A percentile compares a stretch with the other conserved stretches of the same genome.
Conservation (phyloP, 1,140 invertebrate genomes). For the Paramacrobiotus metropolitanus region DNA sequence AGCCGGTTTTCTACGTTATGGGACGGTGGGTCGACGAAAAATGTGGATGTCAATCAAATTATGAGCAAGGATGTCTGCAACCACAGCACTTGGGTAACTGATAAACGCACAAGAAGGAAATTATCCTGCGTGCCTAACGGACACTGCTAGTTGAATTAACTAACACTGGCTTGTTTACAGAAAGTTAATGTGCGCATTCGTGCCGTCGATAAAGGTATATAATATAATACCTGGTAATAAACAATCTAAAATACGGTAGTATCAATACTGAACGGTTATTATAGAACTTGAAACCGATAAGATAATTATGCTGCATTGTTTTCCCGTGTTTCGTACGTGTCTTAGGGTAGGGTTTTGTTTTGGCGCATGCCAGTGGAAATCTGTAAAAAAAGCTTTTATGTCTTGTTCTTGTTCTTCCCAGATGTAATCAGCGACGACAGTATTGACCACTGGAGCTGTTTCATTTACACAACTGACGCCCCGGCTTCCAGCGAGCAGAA, state of each 20-base stretch:
- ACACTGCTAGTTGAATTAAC: too few species aligned
- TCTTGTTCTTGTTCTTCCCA: not conserved
- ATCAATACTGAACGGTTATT: too few species aligned
- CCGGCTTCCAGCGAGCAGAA: not conserved
- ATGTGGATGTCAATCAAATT: not conserved
- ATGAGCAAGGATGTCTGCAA: not conserved
- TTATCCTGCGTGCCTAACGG: not conserved
- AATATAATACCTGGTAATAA: too few species aligned
- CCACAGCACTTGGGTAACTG: not conserved
- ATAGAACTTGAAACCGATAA: too few species aligned
- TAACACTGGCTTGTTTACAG: not conserved
- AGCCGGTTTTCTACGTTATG: not conserved
- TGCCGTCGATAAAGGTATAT: not conserved
- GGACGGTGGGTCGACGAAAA: not conserved
- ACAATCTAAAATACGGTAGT: too few species aligned
- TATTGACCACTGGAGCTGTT: not conserved
- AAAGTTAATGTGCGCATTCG: constrained; percentile 2
- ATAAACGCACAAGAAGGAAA: too few species aligned
- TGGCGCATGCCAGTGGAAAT: not conserved
- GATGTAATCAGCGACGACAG: not conserved
- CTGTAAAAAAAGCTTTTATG: not conserved
- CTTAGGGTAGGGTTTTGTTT: too few species aligned
- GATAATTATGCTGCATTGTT: too few species aligned
- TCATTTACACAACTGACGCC: not conserved
- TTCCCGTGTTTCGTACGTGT: too few species aligned